Base-by-base conservation (phyloP, 1,140 invertebrate species). In the Halesus radiatus region DNA sequence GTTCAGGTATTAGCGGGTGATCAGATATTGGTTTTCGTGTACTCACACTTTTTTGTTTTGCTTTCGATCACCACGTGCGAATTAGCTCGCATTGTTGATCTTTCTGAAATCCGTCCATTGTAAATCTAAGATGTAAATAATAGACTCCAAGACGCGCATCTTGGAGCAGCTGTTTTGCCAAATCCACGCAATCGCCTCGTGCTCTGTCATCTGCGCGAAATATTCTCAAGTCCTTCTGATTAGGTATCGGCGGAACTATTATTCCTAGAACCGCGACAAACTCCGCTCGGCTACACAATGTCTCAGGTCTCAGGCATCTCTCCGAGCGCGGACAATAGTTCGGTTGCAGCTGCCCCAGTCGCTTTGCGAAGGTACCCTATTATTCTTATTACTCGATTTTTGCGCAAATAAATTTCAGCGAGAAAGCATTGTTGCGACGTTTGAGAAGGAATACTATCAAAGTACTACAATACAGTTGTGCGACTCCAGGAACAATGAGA, bases 401-500 rank as follows among this genome's bases (percentile, higher is more conserved):
- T 70, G 66, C 66, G 66, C 66, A 70, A 70, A 70, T 70, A 70
- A 70, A 70, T 70, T 70, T 70, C 37, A 50, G 66, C 66, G 37
- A 70, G 62, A 8, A 50, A 20, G n/a, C 66, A 70, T 70, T 70
- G 66, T 70, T 45, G 66, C 29, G 29, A 70, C 66, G 37, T 70
- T 37, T 70, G 66, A 50, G 66, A 70, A 70, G 66, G 52, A 70
- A 45, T 70, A 70, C 29, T 70, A 70, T 70, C 37, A 45, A 50
- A 52, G 29, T 3, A 66, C 8, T 20, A 70, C 66, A 70, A 70
- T 70, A 37, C 66, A 70, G 13, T 70, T 50, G 37, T 8, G 37
- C n/a, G 62, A 64, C 62, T 32, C 22, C 10, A 64, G 16, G 26
- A 70, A 70, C 66, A 70, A 70, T 70, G 66, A 70, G 18, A 70